phyloP scores from a whole-genome alignment of 2,113 vertebrate genomes.

The Tychaedon coryphoeus region DNA sequence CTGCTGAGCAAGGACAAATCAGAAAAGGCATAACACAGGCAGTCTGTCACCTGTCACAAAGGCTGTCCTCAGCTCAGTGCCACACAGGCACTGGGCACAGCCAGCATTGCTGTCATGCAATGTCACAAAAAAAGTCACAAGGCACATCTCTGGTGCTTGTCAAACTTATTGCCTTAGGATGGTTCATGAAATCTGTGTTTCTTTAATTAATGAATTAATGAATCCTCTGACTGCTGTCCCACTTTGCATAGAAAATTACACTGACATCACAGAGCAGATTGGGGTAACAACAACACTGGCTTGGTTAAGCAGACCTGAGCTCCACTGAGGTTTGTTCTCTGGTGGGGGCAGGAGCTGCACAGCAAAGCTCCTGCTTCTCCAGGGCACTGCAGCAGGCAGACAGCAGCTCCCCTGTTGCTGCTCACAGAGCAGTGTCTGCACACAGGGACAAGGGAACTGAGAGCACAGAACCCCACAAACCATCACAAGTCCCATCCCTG shows the following conservation, averaged over 20 bases:
- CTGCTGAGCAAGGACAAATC: neutral
- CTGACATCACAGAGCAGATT: accelerated
- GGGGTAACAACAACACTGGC: neutral
- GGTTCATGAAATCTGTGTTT: neutral
- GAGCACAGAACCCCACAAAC: neutral
- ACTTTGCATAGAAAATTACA: neutral
- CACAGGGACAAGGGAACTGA: neutral
- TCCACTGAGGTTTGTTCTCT: neutral
- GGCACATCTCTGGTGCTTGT: neutral
- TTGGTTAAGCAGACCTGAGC: neutral
- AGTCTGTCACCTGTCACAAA: neutral
- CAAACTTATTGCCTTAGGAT: neutral
- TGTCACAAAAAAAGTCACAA: neutral
- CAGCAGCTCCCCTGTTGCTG: neutral
- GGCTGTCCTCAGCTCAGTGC: neutral
- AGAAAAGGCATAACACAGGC: accelerated
- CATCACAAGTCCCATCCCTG: neutral
- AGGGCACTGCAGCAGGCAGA: neutral
- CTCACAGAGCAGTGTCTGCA: neutral
- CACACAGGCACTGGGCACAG: neutral
- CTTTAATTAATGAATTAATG: neutral
- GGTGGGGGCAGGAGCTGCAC: neutral
- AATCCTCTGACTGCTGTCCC: neutral
- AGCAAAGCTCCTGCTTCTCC: neutral
- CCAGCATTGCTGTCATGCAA: neutral